These are phyloP conservation scores for Ceuthmochares aereus DNA, from an alignment of 2,113 vertebrate species.

Conservation along the genomic window DNA sequence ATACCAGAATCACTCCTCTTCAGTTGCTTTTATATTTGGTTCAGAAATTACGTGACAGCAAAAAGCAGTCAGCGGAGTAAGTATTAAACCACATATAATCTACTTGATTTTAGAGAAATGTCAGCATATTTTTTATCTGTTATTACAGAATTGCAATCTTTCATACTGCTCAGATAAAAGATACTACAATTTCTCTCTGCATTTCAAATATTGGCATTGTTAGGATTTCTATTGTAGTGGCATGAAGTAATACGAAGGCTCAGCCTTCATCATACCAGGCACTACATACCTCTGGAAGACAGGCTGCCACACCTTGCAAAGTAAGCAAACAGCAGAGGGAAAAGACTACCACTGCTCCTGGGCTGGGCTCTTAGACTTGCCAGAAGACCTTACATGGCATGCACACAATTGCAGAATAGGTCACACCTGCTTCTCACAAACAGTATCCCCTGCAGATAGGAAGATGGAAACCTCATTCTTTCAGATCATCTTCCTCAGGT, in stretches of 20 bases:
- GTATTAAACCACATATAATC: constrained; percentile 55
- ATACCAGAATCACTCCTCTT: constrained; percentile 27
- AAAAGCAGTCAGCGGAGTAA: constrained; percentile 39
- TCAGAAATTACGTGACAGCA: constrained; percentile 52
- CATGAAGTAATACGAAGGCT: neutral
- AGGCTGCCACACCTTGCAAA: neutral
- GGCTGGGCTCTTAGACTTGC: neutral
- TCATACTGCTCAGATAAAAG: constrained; percentile 27
- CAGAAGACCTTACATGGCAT: accelerated
- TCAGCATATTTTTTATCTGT: constrained; percentile 50
- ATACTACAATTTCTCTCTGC: neutral
- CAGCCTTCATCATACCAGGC: accelerated
- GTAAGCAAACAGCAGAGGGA: neutral
- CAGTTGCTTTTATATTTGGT: constrained; percentile 37
- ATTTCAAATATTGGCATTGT: neutral
- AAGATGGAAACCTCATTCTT: neutral
- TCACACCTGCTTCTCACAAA: neutral
- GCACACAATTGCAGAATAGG: accelerated
- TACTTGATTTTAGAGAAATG: constrained; percentile 53
- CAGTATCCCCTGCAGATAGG: neutral
- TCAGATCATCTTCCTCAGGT: neutral
- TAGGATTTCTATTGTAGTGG: neutral
- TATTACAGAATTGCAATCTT: constrained; percentile 46
- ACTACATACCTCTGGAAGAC: neutral
- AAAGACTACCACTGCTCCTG: accelerated